These are phyloP conservation scores for Lutraria rhynchaena DNA, from an alignment of 1,140 invertebrate genomes.

Conservation along the genomic window DNA sequence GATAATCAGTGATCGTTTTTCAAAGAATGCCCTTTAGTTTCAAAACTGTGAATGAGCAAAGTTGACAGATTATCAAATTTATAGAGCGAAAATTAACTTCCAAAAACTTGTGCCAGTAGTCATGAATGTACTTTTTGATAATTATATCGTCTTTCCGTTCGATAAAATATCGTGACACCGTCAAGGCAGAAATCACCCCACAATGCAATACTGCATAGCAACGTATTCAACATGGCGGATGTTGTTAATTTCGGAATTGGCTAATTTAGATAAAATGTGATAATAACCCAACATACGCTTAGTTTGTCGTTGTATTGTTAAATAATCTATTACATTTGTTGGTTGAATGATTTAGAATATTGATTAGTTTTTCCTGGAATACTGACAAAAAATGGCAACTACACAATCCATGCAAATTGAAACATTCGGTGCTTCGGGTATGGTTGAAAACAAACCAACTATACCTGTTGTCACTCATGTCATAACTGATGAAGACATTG, in stretches of 20 bases:
- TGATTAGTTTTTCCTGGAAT: not conserved
- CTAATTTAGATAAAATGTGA: not conserved
- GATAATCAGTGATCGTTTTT: no score
- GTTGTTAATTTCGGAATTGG: constrained; percentile 42
- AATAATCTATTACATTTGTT: not conserved
- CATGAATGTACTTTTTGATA: no score
- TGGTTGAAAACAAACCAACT: constrained; percentile 50
- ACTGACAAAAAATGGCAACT: constrained; percentile 30
- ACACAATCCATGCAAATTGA: constrained; percentile 40
- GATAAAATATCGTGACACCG: not conserved
- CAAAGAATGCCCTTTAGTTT: no score
- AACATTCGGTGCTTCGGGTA: constrained; percentile 28
- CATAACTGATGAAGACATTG: constrained; percentile 81
- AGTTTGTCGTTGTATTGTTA: not conserved
- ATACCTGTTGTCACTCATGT: constrained; percentile 78
- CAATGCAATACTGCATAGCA: constrained; percentile 55
- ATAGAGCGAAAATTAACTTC: no score
- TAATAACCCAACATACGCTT: not conserved
- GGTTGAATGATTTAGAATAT: not conserved
- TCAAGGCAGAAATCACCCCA: not conserved
- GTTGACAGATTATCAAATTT: no score
- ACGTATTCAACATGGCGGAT: constrained; percentile 59
- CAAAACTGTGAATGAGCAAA: no score
- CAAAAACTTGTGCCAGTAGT: no score
- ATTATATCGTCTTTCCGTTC: no score